Base-by-base conservation (phyloP, 2,888 invertebrate genomes). In the Oscheius sp. region DNA sequence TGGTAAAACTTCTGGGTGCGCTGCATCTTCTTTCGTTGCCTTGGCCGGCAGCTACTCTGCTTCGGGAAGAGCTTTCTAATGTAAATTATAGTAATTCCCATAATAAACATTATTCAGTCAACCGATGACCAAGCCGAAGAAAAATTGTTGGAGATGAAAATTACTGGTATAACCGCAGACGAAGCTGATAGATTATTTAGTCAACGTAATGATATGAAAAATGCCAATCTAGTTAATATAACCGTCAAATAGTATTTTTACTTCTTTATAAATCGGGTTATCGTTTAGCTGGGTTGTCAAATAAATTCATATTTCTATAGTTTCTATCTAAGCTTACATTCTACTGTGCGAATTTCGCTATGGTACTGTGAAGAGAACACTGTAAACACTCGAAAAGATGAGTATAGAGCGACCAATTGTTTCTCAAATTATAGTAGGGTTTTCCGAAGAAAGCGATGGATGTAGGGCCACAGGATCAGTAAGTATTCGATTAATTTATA, bases 401-500 rank as follows among this genome's bases (percentile, higher is more conserved):
- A 46, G 52, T 49, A 25, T 27, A 27, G 49, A 49, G 52, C 27
- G n/a, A 7, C 12, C 70, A 18, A 21, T 18, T 7, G 70, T 70
- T 13, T 7, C 2, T 7, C 70, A 70, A 27, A 21, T 70, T 0
- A 41, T 70, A 18, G 46, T 70, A 7, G 70, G 70, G 2, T 70
- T 23, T 18, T 58, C 70, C 0, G n/a, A 25, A 1, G 27, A 46
- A 25, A 49, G 27, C 3, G 25, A 58, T n/a, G 69, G 58, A 18
- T 69, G 55, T 27, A 21, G 25, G 49, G 72, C 72, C n/a, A 72
- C 72, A 18, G 72, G 72, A 49, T 64, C 72, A 25, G 72, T 72
- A n/a, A 25, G 21, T 64, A 13, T 25, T 55, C 9, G 27, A 25
- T 1, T 27, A 2, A 27, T 21, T 63, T 18, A 7, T 29, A n/a